phyloP scores from a whole-genome alignment of 2,797 vertebrate species.

The Brachyrhaphis roseni region DNA sequence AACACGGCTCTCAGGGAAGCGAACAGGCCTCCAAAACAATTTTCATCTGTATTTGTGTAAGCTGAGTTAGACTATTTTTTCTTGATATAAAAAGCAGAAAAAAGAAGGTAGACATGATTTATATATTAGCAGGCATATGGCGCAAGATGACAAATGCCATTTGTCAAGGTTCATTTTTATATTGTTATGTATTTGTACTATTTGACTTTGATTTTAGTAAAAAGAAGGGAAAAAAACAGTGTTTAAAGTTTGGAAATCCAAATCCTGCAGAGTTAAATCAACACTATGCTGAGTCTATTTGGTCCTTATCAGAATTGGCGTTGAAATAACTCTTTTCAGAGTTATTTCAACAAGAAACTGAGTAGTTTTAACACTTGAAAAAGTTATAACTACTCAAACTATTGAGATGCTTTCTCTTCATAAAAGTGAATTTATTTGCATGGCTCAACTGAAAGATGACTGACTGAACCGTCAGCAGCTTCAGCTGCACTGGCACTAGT shows the following conservation, averaged over 20 bases:
- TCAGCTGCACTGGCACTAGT: no score
- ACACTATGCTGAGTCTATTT: no score
- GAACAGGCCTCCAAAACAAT: neutral
- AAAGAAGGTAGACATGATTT: neutral
- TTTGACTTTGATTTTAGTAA: neutral
- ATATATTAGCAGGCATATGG: neutral
- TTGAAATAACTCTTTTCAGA: no score
- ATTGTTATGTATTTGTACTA: neutral
- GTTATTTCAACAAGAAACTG: no score
- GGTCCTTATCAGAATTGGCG: no score
- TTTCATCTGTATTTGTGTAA: neutral
- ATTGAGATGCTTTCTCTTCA: no score
- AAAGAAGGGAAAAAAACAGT: neutral
- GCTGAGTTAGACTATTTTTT: neutral
- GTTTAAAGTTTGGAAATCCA: neutral
- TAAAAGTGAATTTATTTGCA: no score
- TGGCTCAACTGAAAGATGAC: no score
- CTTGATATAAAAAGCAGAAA: neutral
- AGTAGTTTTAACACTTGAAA: no score
- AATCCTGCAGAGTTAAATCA: no score
- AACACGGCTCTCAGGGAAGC: neutral
- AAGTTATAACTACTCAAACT: no score
- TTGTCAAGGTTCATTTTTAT: neutral
- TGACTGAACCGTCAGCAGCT: no score
- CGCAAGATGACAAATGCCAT: neutral